phyloP scores from a whole-genome alignment of 2,113 vertebrate species.

The Cettia cetti region DNA sequence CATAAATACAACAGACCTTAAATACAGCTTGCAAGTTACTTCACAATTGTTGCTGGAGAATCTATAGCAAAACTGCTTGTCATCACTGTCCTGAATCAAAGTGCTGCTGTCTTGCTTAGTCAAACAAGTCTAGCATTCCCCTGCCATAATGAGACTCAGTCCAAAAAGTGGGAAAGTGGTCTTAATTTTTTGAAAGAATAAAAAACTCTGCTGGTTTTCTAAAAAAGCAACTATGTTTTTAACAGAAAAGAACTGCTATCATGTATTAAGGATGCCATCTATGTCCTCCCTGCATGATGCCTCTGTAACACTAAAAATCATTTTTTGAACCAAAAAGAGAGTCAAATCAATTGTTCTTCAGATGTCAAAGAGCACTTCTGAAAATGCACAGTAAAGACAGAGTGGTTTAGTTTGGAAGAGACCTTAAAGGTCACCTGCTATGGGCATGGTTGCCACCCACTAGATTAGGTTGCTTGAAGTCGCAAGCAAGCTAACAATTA shows the following conservation, averaged over 20 bases:
- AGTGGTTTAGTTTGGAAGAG: background rate
- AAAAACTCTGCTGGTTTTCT: background rate
- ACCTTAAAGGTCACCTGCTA: background rate
- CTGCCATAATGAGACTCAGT: background rate
- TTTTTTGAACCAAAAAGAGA: background rate
- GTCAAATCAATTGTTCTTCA: background rate
- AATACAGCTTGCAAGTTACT: background rate
- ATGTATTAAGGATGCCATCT: background rate
- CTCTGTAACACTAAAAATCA: background rate
- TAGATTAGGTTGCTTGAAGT: background rate
- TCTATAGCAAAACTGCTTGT: background rate
- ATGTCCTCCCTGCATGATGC: background rate
- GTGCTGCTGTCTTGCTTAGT: background rate
- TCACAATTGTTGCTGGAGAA: accelerated
- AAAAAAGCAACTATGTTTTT: background rate
- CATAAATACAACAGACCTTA: background rate
- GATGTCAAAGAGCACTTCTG: background rate
- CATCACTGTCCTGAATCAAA: too few relatives aligned
- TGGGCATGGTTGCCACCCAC: background rate
- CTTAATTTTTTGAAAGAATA: background rate
- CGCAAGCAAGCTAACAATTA: background rate
- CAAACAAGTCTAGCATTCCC: background rate
- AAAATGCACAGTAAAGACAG: background rate
- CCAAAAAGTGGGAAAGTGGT: background rate
- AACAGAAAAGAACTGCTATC: background rate